Evolutionary conservation across 1,140 invertebrate genomes (phyloP).

Genomic region (Drosophila serrata): DNA sequence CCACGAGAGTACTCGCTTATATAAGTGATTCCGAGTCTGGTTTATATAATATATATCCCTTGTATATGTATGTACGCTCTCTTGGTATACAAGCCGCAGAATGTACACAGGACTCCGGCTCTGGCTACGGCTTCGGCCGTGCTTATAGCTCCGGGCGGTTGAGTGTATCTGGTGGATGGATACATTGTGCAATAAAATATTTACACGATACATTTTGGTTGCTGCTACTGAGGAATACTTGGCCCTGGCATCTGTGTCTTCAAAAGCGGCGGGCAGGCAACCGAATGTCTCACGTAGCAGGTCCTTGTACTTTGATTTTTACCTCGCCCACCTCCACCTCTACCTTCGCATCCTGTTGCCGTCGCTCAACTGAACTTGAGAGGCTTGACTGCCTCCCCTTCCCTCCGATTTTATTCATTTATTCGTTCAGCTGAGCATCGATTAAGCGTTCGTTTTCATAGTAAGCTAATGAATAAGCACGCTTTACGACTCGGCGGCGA

Average conservation of each 20-base stretch:
- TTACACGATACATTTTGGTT: conserved; percentile 71
- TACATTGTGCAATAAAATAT: conserved; percentile 81
- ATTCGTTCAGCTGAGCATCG: conserved; percentile 37
- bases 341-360: conserved; percentile 10
- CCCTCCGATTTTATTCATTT: conserved; percentile 26
- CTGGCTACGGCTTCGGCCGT: not conserved
- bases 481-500: not conserved
- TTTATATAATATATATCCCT: conserved; percentile 9
- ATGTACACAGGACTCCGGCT: conserved; percentile 34
- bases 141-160: conserved; percentile 2
- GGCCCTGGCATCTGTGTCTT: conserved; percentile 60
- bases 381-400: conserved; percentile 13
- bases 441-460: conserved; percentile 26
- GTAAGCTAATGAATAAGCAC: conserved; percentile 37
- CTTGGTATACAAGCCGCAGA: conserved; percentile 22
- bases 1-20: conserved; percentile 14
- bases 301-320: conserved; percentile 6
- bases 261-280: conserved; percentile 44
- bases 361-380: conserved; percentile 18
- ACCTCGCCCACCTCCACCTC: not conserved
- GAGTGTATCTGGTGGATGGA: conserved; percentile 57
- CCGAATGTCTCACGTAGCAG: conserved; percentile 35
- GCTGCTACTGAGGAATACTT: conserved; percentile 51
- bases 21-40: conserved; percentile 5
- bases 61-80: not conserved